Evolutionary conservation across 2,888 invertebrate genomes (phyloP), one percentile per base, ranked within the genome.

Genomic region (Philhelius pedissequus): DNA sequence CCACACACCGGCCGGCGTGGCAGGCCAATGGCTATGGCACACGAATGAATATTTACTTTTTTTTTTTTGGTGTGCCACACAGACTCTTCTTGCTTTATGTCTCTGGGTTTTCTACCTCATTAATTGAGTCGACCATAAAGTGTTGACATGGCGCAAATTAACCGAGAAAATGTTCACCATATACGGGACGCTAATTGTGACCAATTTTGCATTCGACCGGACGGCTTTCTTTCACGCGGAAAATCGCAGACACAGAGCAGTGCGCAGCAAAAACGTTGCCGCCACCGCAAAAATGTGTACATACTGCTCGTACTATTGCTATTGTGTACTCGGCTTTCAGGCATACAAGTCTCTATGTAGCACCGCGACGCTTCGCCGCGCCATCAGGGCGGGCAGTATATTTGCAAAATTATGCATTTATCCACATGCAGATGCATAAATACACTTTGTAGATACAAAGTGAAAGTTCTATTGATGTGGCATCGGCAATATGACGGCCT

Each of bases 101-200:
- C 71, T 78, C 38, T 35, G 40, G 60, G 69, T 75, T 70, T 80
- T 81, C 75, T 75, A 45, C 64, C 69, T 66, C 81, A 71, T 77
- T 82, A 71, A 70, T 66, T 75, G 70, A 71, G 15, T 35, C 76
- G 62, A 43, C 64, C 76, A 60, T 71, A 71, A 64, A 81, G 81
- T 81, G 81, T 81, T 64, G 76, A 81, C 75, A 70, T 56, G 62
- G 52, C 56, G 64, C 70, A 81, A 81, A 81, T 75, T 70, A 68
- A 76, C 75, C 80, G 80, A 75, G 64, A 56, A 76, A 81, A 75
- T 50, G 56, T 71, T 64, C 60, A 76, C 77, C 81, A 77, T 81
- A 64, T 58, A 81, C 27, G 48, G 48, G 76, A 62, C 43, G 81
- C 40, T 81, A 81, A 81, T 81, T 77, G 52, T 60, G 66, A 60